Base-by-base conservation (phyloP, 1,140 invertebrate species). In the Anastrepha obliqua region DNA sequence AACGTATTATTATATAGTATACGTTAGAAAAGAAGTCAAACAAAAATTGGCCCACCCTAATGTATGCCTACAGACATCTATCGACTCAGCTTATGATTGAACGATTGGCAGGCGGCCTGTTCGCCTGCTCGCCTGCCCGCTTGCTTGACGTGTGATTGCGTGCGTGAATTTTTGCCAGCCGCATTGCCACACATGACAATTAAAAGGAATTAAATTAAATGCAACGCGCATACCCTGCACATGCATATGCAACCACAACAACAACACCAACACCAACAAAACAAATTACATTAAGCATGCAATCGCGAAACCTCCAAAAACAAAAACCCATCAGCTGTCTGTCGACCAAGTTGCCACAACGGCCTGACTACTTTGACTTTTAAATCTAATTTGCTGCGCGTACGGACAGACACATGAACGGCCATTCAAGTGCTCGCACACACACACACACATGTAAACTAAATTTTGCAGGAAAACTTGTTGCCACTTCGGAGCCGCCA, bases 151-250 rank as follows among this genome's bases (percentile, higher is more conserved):
- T 81, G 74, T 58, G 74, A 81, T 81, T 81, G 74, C 74, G 74
- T 81, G 51, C 74, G 47, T 29, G 74, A 55, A 55, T 81, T 81
- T 81, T 81, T 47, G 74, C 47, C 74, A 81, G 74, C 74, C 47
- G 44, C 74, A 81, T 55, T 81, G 74, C 74, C 74, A 81, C 74
- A 81, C 74, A 81, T 55, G 74, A 81, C 74, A 81, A 81, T 81
- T 81, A 81, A 81, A 81, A 81, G 74, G 74, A 81, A 81, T 81
- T 81, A 81, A 81, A 55, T 81, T 67, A 64, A 87, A 67, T 87
- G 64, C 60, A 87, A 64, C 60, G 86, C 60, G 60, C 51, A 55
- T 67, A 29, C 44, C 64, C 47, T 64, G 20, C 20, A 87, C 62
- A 87, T 65, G 60, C 60, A 67, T 55, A 85, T 51, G 60, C 60